A percentile compares a stretch with the other conserved stretches of the same genome.
These are phyloP conservation scores for Cinara cedri DNA, from an alignment of 2,888 invertebrate species.

Conservation along the genomic window DNA sequence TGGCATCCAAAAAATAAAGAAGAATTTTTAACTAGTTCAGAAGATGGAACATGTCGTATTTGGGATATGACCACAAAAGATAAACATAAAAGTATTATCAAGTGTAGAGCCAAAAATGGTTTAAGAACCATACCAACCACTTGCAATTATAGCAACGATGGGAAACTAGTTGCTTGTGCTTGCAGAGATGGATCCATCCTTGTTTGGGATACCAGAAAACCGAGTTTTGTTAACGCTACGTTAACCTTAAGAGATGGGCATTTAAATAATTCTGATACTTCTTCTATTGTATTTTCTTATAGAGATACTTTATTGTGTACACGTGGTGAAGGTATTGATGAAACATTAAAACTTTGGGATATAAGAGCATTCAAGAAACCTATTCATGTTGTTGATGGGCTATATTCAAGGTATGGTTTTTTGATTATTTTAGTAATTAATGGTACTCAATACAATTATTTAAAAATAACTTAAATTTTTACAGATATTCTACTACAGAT, in stretches of 20 bases:
- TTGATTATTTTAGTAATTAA: not conserved
- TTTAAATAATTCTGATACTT: slow-evolving; percentile 78
- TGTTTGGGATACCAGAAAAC: slow-evolving; percentile 92
- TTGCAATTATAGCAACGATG: slow-evolving; percentile 83
- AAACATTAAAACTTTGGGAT: slow-evolving; percentile 95
- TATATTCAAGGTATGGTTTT: slow-evolving; percentile 78
- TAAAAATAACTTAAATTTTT: too few species aligned
- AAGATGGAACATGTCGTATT: slow-evolving; percentile 90
- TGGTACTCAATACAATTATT: too few species aligned
- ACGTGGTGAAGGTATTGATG: slow-evolving; percentile 79
- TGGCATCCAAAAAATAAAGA: slow-evolving; percentile 92
- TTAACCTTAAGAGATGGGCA: slow-evolving; percentile 81
- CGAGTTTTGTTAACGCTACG: slow-evolving; percentile 85
- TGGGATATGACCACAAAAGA: slow-evolving; percentile 83
- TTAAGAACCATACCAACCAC: slow-evolving; percentile 84
- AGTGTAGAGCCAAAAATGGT: slow-evolving; percentile 85
- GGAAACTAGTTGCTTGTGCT: slow-evolving; percentile 85
- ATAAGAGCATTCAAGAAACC: slow-evolving; percentile 81
- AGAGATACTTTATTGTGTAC: slow-evolving; percentile 79
- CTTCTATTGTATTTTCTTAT: slow-evolving; percentile 87
- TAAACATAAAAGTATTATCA: slow-evolving; percentile 82
- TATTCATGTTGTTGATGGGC: slow-evolving; percentile 70
- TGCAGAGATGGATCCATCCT: slow-evolving; percentile 95
- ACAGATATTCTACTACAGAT: slow-evolving; percentile 65
- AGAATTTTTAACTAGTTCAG: slow-evolving; percentile 93